phyloP scores from a whole-genome alignment of 1,140 invertebrate species.

The Intoshia linei region DNA sequence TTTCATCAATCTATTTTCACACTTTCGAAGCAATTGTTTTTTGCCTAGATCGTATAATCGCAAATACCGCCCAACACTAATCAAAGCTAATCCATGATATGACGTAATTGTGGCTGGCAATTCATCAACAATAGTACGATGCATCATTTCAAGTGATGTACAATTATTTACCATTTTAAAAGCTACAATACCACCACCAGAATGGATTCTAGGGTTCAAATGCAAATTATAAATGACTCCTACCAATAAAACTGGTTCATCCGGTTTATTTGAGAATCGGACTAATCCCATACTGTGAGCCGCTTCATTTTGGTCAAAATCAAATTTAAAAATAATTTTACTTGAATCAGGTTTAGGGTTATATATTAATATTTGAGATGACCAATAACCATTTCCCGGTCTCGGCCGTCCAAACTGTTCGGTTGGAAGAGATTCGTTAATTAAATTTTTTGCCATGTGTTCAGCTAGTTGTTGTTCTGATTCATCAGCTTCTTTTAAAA shows the following conservation, averaged over 20 bases:
- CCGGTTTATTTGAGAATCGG: slow-evolving; percentile 34
- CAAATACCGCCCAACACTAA: slow-evolving; percentile 59
- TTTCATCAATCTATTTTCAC: slow-evolving; percentile 79
- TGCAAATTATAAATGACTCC: slow-evolving; percentile 61
- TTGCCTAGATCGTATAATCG: slow-evolving; percentile 81
- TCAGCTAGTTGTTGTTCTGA: slow-evolving; percentile 68
- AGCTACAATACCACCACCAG: slow-evolving; percentile 47
- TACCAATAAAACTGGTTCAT: slow-evolving; percentile 42
- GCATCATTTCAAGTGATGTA: slow-evolving; percentile 49
- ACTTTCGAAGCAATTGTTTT: slow-evolving; percentile 74
- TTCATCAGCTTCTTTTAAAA: slow-evolving; percentile 74
- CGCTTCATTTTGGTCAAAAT: slow-evolving; percentile 76
- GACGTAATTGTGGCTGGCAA: slow-evolving; percentile 25
- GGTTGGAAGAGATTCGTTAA: slow-evolving; percentile 71
- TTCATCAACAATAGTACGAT: slow-evolving; percentile 64
- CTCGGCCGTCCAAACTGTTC: slow-evolving; percentile 74
- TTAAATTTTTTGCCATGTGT: slow-evolving; percentile 77
- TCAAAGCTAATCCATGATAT: slow-evolving; percentile 57
- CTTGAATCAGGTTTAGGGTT: slow-evolving; percentile 58
- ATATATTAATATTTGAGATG: slow-evolving; percentile 58
- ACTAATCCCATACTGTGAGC: slow-evolving; percentile 39
- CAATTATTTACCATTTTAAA: slow-evolving; percentile 36
- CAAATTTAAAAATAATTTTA: slow-evolving; percentile 39
- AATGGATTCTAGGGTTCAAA: slow-evolving; percentile 44
- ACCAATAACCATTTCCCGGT: slow-evolving; percentile 78